Base-by-base conservation (phyloP, 2,888 invertebrate genomes). In the Portevinia maculata region DNA sequence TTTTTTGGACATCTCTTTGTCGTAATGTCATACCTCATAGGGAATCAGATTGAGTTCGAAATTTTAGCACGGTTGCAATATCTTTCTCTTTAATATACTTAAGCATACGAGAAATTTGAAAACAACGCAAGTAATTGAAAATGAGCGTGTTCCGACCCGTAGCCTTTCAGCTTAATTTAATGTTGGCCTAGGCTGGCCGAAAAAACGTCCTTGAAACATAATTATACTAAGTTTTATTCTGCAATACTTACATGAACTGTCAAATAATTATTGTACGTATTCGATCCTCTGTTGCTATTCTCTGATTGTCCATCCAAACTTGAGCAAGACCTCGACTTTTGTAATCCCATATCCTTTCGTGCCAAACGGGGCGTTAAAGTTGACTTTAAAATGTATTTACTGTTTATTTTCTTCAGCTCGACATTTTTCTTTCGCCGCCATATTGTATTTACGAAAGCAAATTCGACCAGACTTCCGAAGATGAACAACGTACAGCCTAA, bases 381-480 rank as follows among this genome's bases (percentile, higher is more conserved):
- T 46, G 96, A 95, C 91, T 95, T 96, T 28, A 97, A 90, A 65
- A 97, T 96, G 87, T 96, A 95, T 88, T 95, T 96, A 89, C 96
- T 96, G 89, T 94, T 96, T 9, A 91, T 87, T 64, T 90, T 90
- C 60, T 89, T 89, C 1, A 91, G 85, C 65, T 90, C 89, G 30
- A 91, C 89, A 84, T 88, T 90, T 37, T 87, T 88, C 94, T 94
- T 96, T 88, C 96, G 92, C 71, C 96, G 93, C 94, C 96, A 97
- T 88, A 97, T 96, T 6, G 95, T 96, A 88, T 97, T 97, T 46
- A 97, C 97, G 87, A 97, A 97, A 4, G 97, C 96, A 87, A 97
- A 97, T 89, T 97, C 96, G 0, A 96, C 94, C 88, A 97, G 93
- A 9, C 96, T 96, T 15, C 95, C 94, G 90, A 97, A 96, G 85